phyloP scores from a whole-genome alignment of 2,888 invertebrate species.

The Pherbina coryleti region DNA sequence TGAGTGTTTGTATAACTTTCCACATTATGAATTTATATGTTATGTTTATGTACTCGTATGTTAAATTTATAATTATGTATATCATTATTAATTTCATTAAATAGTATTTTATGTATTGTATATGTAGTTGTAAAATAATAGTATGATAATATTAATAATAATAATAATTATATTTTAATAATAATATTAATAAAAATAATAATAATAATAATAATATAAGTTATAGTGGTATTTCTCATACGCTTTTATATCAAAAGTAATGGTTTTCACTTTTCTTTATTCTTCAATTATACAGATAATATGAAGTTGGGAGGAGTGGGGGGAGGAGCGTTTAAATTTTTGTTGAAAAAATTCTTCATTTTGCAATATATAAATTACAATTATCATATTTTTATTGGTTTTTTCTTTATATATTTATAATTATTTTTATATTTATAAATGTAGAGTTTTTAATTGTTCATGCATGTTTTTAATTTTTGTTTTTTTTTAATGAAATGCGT shows the following conservation, averaged over 20 bases:
- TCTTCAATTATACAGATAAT: constrained; percentile 2
- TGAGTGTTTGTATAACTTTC: constrained; percentile 19
- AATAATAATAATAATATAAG: constrained; percentile 27
- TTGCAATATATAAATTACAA: constrained; percentile 23
- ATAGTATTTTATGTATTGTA: constrained; percentile 32
- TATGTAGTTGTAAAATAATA: constrained; percentile 33
- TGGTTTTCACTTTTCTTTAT: not conserved
- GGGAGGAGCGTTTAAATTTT: constrained; percentile 2
- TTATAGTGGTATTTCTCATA: constrained; percentile 18
- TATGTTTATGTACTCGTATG: constrained; percentile 27
- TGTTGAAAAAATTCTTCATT: not conserved
- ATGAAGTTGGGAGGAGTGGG: not conserved
- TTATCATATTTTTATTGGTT: constrained; percentile 25
- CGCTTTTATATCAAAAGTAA: constrained; percentile 9
- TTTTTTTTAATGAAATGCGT: constrained; percentile 7
- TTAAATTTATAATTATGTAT: constrained; percentile 21
- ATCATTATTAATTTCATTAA: constrained; percentile 24
- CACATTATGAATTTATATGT: constrained; percentile 24
- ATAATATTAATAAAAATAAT: constrained; percentile 29
- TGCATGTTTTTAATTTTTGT: not conserved
- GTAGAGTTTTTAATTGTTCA: constrained; percentile 4
- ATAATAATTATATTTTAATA: constrained; percentile 29
- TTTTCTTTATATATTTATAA: constrained; percentile 35
- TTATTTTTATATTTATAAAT: constrained; percentile 33
- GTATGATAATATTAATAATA: constrained; percentile 29